Conservation (phyloP, 2,113 vertebrate species). For the Brachyistius frenatus region DNA sequence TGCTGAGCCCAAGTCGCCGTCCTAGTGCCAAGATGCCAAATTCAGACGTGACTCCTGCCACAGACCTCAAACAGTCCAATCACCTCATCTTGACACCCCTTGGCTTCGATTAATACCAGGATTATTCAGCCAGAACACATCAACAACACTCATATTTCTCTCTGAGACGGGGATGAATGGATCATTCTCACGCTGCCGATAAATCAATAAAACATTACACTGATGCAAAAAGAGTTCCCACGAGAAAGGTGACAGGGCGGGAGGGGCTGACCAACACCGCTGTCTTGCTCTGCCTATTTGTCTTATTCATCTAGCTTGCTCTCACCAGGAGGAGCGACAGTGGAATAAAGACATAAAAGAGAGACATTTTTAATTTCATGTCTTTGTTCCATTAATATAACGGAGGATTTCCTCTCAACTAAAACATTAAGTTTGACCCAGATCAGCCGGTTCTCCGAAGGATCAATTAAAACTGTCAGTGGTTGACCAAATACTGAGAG, state of each 20-base stretch:
- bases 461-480: conserved; percentile 40
- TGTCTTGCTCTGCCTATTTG: conserved; percentile 14
- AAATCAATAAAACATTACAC: conserved; percentile 82
- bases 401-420: conserved; percentile 15
- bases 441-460: background rate
- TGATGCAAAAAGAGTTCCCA: conserved; percentile 69
- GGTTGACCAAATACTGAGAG: background rate
- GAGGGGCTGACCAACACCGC: background rate
- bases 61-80: conserved; percentile 44
- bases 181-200: conserved; percentile 69
- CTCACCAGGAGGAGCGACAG: background rate
- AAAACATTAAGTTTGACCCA: conserved; percentile 1
- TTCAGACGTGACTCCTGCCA: conserved; percentile 38
- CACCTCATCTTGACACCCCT: conserved; percentile 63
- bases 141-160: conserved; percentile 76
- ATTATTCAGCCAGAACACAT: conserved; percentile 69
- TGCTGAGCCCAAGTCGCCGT: background rate
- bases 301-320: conserved; percentile 1
- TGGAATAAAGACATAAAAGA: background rate
- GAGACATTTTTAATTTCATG: background rate
- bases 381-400: conserved; percentile 19
- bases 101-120: conserved; percentile 70
- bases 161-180: conserved; percentile 71
- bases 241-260: conserved; percentile 49
- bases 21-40: background rate